phyloP scores from a whole-genome alignment of 1,140 invertebrate species.

The Philaenus spumarius region DNA sequence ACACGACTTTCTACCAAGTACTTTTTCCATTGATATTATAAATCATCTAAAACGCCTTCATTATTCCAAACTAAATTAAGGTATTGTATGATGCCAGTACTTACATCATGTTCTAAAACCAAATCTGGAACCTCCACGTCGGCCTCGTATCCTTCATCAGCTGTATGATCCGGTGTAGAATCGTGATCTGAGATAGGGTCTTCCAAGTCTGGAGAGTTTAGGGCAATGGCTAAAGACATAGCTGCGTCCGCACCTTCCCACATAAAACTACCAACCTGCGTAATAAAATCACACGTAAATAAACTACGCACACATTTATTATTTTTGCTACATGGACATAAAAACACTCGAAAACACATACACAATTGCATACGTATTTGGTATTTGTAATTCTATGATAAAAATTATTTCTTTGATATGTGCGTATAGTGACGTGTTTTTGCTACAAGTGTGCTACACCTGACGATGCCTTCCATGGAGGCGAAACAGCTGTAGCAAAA shows the following conservation, averaged over 20 bases:
- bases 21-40: background rate
- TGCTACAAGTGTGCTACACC: too few species aligned
- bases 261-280: conserved; percentile 1
- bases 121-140: conserved; percentile 42
- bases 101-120: background rate
- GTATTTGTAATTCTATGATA: too few species aligned
- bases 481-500: too few species aligned
- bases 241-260: conserved; percentile 1
- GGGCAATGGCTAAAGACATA: background rate
- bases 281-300: too few species aligned
- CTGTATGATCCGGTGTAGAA: conserved; percentile 30
- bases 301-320: too few species aligned
- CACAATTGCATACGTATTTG: too few species aligned
- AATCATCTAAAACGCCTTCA: background rate
- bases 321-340: too few species aligned
- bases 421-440: too few species aligned
- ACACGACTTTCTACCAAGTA: background rate
- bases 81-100: background rate
- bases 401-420: too few species aligned
- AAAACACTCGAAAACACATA: too few species aligned
- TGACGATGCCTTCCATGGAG: too few species aligned
- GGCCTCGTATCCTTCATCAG: conserved; percentile 56
- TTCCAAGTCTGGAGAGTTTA: background rate
- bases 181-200: background rate
- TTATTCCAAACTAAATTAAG: background rate